These are phyloP conservation scores for Dipodomys merriami DNA, from an alignment of 2,113 vertebrate genomes.

Conservation along the genomic window DNA sequence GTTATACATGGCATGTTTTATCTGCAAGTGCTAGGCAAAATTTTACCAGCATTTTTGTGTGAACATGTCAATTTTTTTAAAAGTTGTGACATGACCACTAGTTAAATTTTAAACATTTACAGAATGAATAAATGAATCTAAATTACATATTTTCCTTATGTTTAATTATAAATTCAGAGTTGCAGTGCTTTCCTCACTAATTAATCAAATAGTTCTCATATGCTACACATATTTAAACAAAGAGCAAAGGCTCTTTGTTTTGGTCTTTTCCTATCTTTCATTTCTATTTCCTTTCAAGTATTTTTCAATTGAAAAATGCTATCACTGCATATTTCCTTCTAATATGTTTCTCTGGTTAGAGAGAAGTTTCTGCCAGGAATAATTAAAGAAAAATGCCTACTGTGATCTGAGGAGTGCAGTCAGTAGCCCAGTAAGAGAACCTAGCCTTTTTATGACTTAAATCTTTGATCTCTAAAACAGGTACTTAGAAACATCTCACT, in stretches of 20 bases:
- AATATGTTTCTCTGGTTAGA: neutral
- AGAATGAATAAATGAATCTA: neutral
- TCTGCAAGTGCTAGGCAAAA: neutral
- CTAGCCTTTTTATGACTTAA: neutral
- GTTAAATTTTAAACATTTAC: conserved; percentile 13
- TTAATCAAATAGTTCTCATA: conserved; percentile 35
- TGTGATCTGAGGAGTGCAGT: neutral
- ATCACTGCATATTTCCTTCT: neutral
- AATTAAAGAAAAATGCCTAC: neutral
- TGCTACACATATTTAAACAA: neutral
- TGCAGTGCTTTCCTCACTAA: conserved; percentile 13
- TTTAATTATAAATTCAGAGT: conserved; percentile 15
- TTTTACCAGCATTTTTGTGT: neutral
- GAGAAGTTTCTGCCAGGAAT: neutral
- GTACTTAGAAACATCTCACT: too few relatives aligned
- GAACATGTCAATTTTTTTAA: neutral
- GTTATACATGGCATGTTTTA: neutral
- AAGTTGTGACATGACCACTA: neutral
- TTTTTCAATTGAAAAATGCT: neutral
- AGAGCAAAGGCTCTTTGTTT: neutral
- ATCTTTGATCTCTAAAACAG: too few relatives aligned
- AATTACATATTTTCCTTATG: conserved; percentile 3
- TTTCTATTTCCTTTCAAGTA: neutral
- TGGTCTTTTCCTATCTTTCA: neutral
- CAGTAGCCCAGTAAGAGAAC: neutral